These are phyloP conservation scores for Pseudococcus viburni DNA, from an alignment of 2,888 invertebrate genomes.

Conservation along the genomic window DNA sequence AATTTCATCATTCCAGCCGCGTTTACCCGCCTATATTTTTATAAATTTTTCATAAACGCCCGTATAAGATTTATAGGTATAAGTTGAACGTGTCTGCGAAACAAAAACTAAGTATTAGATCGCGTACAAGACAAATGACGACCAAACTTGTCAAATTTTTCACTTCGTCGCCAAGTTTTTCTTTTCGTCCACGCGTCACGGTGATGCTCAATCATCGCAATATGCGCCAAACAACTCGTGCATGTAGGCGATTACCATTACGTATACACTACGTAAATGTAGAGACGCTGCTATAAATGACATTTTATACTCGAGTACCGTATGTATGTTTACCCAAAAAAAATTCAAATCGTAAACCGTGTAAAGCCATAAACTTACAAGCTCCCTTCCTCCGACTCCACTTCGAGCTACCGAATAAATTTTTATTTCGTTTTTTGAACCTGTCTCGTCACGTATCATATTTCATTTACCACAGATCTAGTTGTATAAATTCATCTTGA, in stretches of 20 bases:
- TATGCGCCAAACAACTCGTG: constrained; percentile 41
- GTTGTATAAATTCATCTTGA: neutral
- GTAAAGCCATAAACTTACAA: neutral
- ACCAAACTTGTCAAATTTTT: constrained; percentile 37
- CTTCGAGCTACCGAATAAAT: neutral
- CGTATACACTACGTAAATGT: neutral
- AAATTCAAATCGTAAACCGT: neutral
- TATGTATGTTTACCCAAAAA: neutral
- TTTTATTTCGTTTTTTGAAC: constrained; percentile 28
- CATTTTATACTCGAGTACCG: neutral
- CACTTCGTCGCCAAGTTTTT: constrained; percentile 9
- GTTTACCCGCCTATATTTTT: neutral
- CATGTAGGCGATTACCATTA: constrained; percentile 36
- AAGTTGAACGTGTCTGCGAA: constrained; percentile 19
- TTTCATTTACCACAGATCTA: neutral
- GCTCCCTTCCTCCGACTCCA: no score
- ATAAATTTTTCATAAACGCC: constrained; percentile 32
- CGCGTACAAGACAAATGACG: constrained; percentile 32
- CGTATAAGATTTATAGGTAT: constrained; percentile 35
- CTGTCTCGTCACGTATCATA: constrained; percentile 2
- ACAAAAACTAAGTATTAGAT: constrained; percentile 10
- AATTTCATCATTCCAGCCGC: constrained; percentile 27
- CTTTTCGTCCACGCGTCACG: neutral
- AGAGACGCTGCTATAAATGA: neutral
- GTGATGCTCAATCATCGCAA: constrained; percentile 41